Evolutionary conservation across 2,113 vertebrate genomes (phyloP).

Genomic region (Sisor rabdophorus): DNA sequence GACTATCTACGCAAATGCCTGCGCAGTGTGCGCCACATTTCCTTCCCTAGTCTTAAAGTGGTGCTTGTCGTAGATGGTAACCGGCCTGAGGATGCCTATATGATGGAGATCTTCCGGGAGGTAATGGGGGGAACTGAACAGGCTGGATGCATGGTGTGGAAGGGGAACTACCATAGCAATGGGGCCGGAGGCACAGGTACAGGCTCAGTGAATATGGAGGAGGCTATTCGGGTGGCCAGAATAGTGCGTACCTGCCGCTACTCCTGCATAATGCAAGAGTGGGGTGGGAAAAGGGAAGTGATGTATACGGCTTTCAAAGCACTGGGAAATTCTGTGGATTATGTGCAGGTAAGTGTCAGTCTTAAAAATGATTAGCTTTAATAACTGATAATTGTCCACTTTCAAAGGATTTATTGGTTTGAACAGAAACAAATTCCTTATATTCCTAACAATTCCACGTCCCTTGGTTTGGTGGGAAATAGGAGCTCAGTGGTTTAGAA

Average conservation of each 20-base stretch:
- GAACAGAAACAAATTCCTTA: no score
- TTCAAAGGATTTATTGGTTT: background rate
- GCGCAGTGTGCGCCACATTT: slow-evolving; percentile 81
- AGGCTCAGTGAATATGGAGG: slow-evolving; percentile 60
- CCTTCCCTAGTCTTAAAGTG: slow-evolving; percentile 88
- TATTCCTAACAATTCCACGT: no score
- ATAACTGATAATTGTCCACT: background rate
- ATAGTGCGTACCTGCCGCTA: slow-evolving; percentile 79
- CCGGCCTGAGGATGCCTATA: slow-evolving; percentile 86
- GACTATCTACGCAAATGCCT: slow-evolving; percentile 95
- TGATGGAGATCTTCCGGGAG: slow-evolving; percentile 96
- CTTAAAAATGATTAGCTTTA: background rate
- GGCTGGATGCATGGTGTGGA: slow-evolving; percentile 83
- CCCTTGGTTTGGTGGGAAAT: no score
- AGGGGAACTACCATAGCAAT: slow-evolving; percentile 90
- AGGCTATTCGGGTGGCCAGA: slow-evolving; percentile 68
- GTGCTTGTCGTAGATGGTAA: slow-evolving; percentile 97
- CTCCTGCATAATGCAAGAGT: slow-evolving; percentile 94
- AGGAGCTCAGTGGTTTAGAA: no score
- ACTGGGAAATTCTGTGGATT: slow-evolving; percentile 90
- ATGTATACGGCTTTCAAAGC: slow-evolving; percentile 98
- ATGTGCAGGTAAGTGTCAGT: slow-evolving; percentile 82
- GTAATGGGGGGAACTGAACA: slow-evolving; percentile 82
- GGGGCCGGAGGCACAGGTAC: slow-evolving; percentile 63
- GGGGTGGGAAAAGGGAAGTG: slow-evolving; percentile 97